Evolutionary conservation across 2,113 vertebrate species (phyloP), one percentile per base, ranked within the genome.

Genomic region (Leptocoma aspasia): DNA sequence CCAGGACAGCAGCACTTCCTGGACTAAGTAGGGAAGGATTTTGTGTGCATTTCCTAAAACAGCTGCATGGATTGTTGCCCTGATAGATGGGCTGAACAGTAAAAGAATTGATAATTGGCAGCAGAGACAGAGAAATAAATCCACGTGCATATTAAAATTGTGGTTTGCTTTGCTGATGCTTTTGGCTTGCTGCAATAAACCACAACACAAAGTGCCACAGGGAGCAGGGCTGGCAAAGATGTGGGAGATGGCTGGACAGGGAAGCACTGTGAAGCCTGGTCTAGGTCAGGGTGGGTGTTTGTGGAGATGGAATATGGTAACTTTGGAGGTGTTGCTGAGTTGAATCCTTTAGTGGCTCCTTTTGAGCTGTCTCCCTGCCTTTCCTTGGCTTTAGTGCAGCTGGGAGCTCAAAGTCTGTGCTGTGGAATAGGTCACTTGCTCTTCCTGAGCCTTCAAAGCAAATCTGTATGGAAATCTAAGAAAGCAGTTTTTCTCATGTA

Each of bases 141-240:
- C 41, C 33, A 61, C 0, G 1, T 64, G 59, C 11, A 1, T 79
- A 92, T 78, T 28, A 27, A 16, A n/a, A 3, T 4, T 47, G 42
- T 11, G 18, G 4, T 27, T 82, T 71, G 44, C 8, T 15, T 72
- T 76, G 47, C 44, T 82, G 49, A 4, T 5, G 2, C 30, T 53
- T 41, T 31, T 68, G 35, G 35, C 33, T 82, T 75, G 28, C 53
- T 68, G 53, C 37, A 72, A 35, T 57, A 50, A n/a, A 28, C 7
- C 17, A 3, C 1, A 8, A 9, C 3, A 2, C 1, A 0, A 7
- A 8, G 35, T 12, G 8, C 18, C 1, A 1, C 2, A 16, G 61
- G 33, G 35, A 44, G 52, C 68, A 65, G 52, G 35, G 42, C 70
- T 87, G 47, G 73, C n/a, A 12, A 15, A 2, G 13, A 39, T 2